Evolutionary conservation across 2,888 invertebrate genomes (phyloP).

Genomic region (Campaea margaritaria): DNA sequence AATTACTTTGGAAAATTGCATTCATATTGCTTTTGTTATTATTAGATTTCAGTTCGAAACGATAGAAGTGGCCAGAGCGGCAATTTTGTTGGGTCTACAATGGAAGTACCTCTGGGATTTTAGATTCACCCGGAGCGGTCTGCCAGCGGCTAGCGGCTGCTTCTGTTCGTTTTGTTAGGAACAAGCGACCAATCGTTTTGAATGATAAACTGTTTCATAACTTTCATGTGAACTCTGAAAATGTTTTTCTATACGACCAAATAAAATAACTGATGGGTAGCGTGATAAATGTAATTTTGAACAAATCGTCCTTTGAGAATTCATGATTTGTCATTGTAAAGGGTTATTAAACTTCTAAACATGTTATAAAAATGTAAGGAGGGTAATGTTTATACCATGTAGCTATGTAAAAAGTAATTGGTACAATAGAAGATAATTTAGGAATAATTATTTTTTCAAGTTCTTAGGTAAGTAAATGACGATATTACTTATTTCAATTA

Average conservation of each 20-base stretch:
- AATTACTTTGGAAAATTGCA: too few species aligned
- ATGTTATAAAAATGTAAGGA: too few species aligned
- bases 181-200: conserved; percentile 46
- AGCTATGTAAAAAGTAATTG: too few species aligned
- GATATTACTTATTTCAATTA: too few species aligned
- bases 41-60: conserved; percentile 52
- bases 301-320: background rate
- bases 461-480: too few species aligned
- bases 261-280: conserved; percentile 16
- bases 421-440: too few species aligned
- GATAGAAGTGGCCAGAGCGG: conserved; percentile 50
- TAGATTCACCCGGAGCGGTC: conserved; percentile 28
- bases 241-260: conserved; percentile 21
- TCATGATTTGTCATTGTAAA: too few species aligned
- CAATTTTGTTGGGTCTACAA: conserved; percentile 55
- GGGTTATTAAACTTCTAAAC: too few species aligned
- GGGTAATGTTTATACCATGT: too few species aligned
- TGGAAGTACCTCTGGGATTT: conserved; percentile 51
- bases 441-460: too few species aligned
- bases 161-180: conserved; percentile 40
- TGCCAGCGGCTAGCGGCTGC: conserved; percentile 19
- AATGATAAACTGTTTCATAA: conserved; percentile 50
- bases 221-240: conserved; percentile 46
- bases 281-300: conserved; percentile 5
- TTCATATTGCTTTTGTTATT: conserved; percentile 33